A percentile compares a stretch with the other conserved stretches of the same genome.
Evolutionary conservation across 1,140 invertebrate species (phyloP).

Genomic region (Neodiprion pinetum): DNA sequence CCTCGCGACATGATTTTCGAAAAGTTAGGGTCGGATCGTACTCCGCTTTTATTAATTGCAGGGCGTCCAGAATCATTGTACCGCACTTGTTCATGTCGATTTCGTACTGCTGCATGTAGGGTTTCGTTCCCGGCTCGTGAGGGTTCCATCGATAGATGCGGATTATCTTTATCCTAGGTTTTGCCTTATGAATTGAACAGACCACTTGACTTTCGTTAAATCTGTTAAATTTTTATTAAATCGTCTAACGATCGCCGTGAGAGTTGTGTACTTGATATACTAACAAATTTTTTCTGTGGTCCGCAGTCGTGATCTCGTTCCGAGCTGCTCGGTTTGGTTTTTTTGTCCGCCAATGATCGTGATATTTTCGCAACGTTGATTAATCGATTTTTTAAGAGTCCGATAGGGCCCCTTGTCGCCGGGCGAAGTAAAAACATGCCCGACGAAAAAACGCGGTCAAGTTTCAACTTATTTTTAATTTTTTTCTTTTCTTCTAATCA

Average conservation of each 20-base stretch:
- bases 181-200: neutral
- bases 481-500: neutral
- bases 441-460: neutral
- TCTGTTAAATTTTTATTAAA: no score
- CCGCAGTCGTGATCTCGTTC: neutral
- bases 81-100: constrained; percentile 78
- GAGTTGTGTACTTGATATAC: no score
- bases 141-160: constrained; percentile 94
- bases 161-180: constrained; percentile 77
- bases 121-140: constrained; percentile 79
- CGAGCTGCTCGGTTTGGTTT: neutral
- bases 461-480: neutral
- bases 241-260: neutral
- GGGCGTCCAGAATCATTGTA: constrained; percentile 86
- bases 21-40: constrained; percentile 86
- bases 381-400: neutral
- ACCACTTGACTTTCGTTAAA: neutral
- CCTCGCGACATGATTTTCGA: constrained; percentile 83
- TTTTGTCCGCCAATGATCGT: neutral
- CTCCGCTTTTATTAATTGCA: constrained; percentile 88
- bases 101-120: constrained; percentile 76
- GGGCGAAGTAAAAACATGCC: neutral
- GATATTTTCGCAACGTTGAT: neutral
- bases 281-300: neutral
- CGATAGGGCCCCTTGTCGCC: neutral